phyloP scores from a whole-genome alignment of 2,888 invertebrate genomes.

The Omphaloscelis lunosa region DNA sequence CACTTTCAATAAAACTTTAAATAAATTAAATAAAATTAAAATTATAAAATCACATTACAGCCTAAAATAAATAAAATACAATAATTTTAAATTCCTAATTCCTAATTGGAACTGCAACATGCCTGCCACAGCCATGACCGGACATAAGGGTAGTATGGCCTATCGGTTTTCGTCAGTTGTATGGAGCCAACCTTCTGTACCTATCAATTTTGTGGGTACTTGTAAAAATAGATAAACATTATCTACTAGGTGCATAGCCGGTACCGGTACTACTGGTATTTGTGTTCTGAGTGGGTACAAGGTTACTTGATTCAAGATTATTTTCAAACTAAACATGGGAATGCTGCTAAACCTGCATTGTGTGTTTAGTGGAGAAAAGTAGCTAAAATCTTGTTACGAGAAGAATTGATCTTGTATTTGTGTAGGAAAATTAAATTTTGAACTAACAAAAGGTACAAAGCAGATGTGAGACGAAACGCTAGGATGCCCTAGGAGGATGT shows the following conservation, averaged over 20 bases:
- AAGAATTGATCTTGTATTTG: neutral
- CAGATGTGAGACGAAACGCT: too few relatives aligned
- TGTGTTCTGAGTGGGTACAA: constrained; percentile 29
- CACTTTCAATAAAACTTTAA: too few relatives aligned
- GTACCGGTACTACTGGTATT: constrained; percentile 1
- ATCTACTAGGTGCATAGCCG: neutral
- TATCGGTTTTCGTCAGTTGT: neutral
- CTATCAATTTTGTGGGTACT: neutral
- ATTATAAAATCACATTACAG: too few relatives aligned
- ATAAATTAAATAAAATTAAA: too few relatives aligned
- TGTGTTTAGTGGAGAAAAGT: neutral
- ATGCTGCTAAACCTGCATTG: constrained; percentile 8
- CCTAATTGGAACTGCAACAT: too few relatives aligned
- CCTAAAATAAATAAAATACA: too few relatives aligned
- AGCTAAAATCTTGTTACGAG: neutral
- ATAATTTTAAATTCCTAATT: too few relatives aligned
- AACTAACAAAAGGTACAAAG: neutral
- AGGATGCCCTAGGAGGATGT: too few relatives aligned
- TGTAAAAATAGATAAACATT: constrained; percentile 16
- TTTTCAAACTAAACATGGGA: constrained; percentile 16
- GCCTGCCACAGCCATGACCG: too few relatives aligned
- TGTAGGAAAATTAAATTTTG: neutral
- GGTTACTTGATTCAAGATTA: constrained; percentile 21
- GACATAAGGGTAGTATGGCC: too few relatives aligned
- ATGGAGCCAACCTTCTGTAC: neutral